Evolutionary conservation across 1,140 invertebrate genomes (phyloP).

Genomic region (Hestina assimilis): DNA sequence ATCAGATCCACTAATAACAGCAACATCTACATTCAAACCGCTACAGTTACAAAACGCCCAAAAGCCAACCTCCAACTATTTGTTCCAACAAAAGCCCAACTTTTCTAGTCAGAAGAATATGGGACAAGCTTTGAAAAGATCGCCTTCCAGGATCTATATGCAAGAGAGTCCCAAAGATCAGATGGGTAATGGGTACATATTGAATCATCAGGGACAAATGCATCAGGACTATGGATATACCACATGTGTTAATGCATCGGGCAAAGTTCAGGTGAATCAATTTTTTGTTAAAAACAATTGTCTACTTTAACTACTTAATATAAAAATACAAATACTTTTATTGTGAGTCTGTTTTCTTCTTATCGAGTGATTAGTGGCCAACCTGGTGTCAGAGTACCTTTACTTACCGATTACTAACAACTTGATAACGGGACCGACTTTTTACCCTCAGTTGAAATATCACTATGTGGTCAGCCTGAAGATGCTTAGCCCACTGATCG

Average conservation of each 20-base stretch:
- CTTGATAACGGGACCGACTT: too few species aligned
- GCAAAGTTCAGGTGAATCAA: constrained; percentile 60
- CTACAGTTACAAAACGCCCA: constrained; percentile 61
- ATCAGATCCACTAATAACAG: constrained; percentile 73
- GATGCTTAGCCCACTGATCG: not conserved
- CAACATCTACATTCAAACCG: constrained; percentile 73
- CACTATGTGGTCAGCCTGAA: not conserved
- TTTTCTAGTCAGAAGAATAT: constrained; percentile 48
- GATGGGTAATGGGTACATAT: constrained; percentile 47
- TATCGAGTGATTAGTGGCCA: too few species aligned
- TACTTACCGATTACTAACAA: too few species aligned
- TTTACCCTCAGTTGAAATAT: too few species aligned
- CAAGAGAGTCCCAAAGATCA: constrained; percentile 57
- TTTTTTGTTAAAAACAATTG: too few species aligned
- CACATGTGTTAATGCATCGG: constrained; percentile 53
- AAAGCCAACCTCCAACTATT: constrained; percentile 58
- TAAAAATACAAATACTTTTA: too few species aligned
- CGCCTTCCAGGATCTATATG: constrained; percentile 58
- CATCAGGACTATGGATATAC: constrained; percentile 67
- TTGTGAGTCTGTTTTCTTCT: too few species aligned
- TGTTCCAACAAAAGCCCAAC: constrained; percentile 64
- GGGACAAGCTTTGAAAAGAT: constrained; percentile 49
- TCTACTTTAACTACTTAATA: too few species aligned
- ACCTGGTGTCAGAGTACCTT: too few species aligned
- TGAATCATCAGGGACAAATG: constrained; percentile 62